phyloP scores from a whole-genome alignment of 2,113 vertebrate species.

The Amphiprion percula region DNA sequence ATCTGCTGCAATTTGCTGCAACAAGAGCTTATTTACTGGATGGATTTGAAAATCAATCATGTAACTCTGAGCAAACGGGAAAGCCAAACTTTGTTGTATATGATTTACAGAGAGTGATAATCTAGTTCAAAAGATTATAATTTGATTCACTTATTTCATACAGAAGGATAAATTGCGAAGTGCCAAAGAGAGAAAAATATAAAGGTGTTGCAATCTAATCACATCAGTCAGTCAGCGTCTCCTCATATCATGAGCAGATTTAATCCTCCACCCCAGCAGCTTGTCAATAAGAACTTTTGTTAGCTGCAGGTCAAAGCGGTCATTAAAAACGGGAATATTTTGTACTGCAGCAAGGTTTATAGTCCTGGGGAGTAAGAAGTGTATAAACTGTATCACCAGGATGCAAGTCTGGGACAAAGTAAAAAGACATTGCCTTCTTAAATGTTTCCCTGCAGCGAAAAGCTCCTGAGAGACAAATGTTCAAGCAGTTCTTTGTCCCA shows the following conservation, averaged over 20 bases:
- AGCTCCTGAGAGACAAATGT: conserved; percentile 65
- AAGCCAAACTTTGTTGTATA: conserved; percentile 12
- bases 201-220: conserved; percentile 61
- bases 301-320: conserved; percentile 64
- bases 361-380: conserved; percentile 40
- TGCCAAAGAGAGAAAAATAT: conserved; percentile 20
- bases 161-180: conserved; percentile 41
- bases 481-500: conserved; percentile 52
- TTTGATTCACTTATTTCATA: conserved; percentile 44
- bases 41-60: conserved; percentile 30
- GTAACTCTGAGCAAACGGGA: conserved; percentile 31
- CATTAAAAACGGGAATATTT: conserved; percentile 65
- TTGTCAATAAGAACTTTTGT: conserved; percentile 54
- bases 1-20: conserved; percentile 36
- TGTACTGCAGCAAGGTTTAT: conserved; percentile 32
- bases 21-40: conserved; percentile 43
- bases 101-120: conserved; percentile 48
- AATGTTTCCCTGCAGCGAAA: conserved; percentile 67
- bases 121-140: conserved; percentile 43
- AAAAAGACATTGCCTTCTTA: conserved; percentile 48
- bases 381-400: conserved; percentile 54
- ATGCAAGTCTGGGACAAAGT: conserved; percentile 54
- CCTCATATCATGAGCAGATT: conserved; percentile 42
- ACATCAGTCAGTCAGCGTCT: conserved; percentile 42
- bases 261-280: conserved; percentile 47